Conservation (phyloP, 2,888 invertebrate species). For the Ligdia adustata region DNA sequence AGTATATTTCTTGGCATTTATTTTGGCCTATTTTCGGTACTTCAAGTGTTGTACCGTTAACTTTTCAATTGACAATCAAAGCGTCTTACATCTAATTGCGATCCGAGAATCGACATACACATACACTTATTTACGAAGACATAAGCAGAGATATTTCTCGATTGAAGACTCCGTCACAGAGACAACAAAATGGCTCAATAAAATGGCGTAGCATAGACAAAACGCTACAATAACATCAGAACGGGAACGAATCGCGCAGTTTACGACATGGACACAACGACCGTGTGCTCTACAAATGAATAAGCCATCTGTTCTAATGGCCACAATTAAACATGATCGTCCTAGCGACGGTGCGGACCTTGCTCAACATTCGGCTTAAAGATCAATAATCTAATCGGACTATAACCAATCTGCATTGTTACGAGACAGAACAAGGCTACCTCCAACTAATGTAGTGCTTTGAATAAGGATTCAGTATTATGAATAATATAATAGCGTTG, state of each 20-base stretch:
- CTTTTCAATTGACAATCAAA: constrained; percentile 23
- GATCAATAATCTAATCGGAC: constrained; percentile 52
- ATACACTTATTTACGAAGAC: constrained; percentile 47
- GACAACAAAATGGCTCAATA: constrained; percentile 79
- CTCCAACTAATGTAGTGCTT: constrained; percentile 12
- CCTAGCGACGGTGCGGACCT: constrained; percentile 55
- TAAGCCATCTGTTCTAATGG: constrained; percentile 84
- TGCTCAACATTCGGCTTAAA: constrained; percentile 65
- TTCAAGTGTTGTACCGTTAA: not conserved
- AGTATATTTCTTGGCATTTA: too few species aligned
- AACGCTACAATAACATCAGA: constrained; percentile 83
- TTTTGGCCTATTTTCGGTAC: not conserved
- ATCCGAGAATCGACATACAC: constrained; percentile 13
- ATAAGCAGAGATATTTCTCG: constrained; percentile 61
- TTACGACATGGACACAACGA: constrained; percentile 81
- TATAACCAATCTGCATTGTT: constrained; percentile 34
- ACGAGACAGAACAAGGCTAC: constrained; percentile 3
- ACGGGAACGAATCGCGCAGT: constrained; percentile 81
- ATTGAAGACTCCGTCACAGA: constrained; percentile 61
- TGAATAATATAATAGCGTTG: too few species aligned
- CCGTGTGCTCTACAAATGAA: constrained; percentile 84
- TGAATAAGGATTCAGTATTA: too few species aligned
- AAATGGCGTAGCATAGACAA: constrained; percentile 82
- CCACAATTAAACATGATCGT: constrained; percentile 81
- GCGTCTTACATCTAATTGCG: constrained; percentile 19